Conservation (phyloP, 2,113 vertebrate species). For the Pachycephala philippinensis region DNA sequence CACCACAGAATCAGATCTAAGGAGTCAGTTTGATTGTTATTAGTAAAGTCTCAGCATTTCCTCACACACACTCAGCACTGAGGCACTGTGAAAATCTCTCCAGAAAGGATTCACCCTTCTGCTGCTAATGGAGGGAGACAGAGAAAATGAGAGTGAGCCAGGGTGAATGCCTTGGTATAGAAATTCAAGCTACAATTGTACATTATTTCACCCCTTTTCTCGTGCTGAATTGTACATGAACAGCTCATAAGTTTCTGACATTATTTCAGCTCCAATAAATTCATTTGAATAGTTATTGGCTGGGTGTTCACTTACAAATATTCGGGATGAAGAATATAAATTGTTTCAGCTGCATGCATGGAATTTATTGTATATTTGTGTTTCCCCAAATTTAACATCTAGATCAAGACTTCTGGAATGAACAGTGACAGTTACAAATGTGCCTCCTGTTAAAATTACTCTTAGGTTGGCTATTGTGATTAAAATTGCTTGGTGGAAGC, state of each 20-base stretch:
- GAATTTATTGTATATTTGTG: background rate
- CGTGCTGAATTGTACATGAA: background rate
- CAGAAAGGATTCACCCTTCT: background rate
- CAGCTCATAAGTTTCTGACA: background rate
- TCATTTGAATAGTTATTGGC: background rate
- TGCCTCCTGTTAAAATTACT: constrained; percentile 9
- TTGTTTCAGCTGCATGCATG: background rate
- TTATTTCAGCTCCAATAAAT: background rate
- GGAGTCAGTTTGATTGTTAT: background rate
- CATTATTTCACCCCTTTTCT: background rate
- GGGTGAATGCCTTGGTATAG: background rate
- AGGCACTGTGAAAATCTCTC: background rate
- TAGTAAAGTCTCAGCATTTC: background rate
- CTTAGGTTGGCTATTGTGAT: background rate
- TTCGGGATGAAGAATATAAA: background rate
- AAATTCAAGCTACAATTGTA: background rate
- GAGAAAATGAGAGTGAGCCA: background rate
- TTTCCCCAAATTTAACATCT: background rate
- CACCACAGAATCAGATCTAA: background rate
- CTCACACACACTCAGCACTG: background rate
- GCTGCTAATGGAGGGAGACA: background rate
- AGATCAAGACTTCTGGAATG: constrained; percentile 1
- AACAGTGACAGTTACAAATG: constrained; percentile 28
- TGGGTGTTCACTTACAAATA: background rate
- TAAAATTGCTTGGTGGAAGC: constrained; percentile 12